Evolutionary conservation across 2,113 vertebrate species (phyloP).

Genomic region (Ameiurus melas): DNA sequence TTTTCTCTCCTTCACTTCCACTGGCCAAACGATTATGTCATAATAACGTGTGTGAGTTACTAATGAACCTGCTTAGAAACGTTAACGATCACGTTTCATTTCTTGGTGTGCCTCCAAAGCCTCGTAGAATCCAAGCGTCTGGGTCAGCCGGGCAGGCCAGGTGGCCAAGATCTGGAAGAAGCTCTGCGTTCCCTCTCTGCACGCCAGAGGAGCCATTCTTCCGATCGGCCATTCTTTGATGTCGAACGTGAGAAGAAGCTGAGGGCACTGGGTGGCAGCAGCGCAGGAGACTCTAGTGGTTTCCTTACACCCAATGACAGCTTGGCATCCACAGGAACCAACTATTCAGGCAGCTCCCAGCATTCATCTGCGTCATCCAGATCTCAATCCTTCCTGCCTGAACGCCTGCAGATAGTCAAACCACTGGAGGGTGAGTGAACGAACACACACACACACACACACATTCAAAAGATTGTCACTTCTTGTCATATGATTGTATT

Average conservation of each 20-base stretch:
- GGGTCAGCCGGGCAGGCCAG: constrained; percentile 75
- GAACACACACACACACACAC: background rate
- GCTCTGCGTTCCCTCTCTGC: constrained; percentile 78
- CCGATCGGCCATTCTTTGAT: constrained; percentile 79
- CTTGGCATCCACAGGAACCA: constrained; percentile 74
- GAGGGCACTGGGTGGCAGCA: constrained; percentile 60
- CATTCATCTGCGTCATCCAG: constrained; percentile 71
- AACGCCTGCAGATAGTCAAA: constrained; percentile 87
- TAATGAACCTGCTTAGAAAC: background rate
- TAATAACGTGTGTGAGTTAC: background rate
- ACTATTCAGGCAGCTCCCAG: constrained; percentile 73
- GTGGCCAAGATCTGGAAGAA: constrained; percentile 78
- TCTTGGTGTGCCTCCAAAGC: constrained; percentile 42
- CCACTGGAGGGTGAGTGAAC: constrained; percentile 80
- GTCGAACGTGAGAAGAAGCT: constrained; percentile 76
- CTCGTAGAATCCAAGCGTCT: constrained; percentile 60
- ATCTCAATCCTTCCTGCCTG: constrained; percentile 78
- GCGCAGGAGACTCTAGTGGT: constrained; percentile 67
- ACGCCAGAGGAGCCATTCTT: constrained; percentile 75
- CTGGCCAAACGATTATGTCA: background rate
- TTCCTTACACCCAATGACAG: constrained; percentile 82
- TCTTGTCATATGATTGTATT: background rate
- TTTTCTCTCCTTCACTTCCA: background rate
- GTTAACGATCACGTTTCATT: background rate
- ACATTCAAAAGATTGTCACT: background rate